Conservation (phyloP, 2,113 vertebrate species). For the Microtus richardsoni region DNA sequence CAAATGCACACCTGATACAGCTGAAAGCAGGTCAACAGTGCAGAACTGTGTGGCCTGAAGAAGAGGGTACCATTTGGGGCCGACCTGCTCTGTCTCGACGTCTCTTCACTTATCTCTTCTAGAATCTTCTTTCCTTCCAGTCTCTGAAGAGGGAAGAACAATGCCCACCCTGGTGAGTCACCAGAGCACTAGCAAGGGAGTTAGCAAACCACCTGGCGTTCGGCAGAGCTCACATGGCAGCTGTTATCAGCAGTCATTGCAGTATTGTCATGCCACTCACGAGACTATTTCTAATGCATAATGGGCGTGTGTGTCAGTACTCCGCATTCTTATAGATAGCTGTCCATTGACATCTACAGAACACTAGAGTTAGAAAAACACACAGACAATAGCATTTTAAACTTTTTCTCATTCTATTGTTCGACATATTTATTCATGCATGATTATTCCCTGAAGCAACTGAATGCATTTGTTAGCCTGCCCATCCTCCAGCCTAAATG, state of each 20-base stretch:
- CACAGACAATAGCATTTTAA: background rate
- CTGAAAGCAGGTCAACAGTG: constrained; percentile 46
- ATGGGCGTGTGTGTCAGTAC: background rate
- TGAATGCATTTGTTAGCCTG: background rate
- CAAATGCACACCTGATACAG: constrained; percentile 67
- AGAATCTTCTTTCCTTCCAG: background rate
- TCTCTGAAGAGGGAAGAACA: background rate
- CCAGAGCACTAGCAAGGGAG: background rate
- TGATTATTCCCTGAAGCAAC: background rate
- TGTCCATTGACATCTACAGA: background rate
- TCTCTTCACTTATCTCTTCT: background rate
- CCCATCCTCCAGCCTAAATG: background rate
- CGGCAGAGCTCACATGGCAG: background rate
- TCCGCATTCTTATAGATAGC: background rate
- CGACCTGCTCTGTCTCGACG: background rate
- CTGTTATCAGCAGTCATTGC: background rate
- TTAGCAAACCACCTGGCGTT: background rate
- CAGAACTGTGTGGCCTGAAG: background rate
- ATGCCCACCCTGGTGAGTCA: background rate
- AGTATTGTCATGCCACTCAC: background rate
- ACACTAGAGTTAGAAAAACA: background rate
- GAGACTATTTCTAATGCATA: background rate
- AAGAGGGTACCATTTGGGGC: background rate
- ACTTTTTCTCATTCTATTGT: background rate
- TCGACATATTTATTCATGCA: background rate